Evolutionary conservation across 2,113 vertebrate genomes (phyloP), one percentile per base, ranked within the genome.

Genomic region (Sinocyclocheilus rhinocerous): DNA sequence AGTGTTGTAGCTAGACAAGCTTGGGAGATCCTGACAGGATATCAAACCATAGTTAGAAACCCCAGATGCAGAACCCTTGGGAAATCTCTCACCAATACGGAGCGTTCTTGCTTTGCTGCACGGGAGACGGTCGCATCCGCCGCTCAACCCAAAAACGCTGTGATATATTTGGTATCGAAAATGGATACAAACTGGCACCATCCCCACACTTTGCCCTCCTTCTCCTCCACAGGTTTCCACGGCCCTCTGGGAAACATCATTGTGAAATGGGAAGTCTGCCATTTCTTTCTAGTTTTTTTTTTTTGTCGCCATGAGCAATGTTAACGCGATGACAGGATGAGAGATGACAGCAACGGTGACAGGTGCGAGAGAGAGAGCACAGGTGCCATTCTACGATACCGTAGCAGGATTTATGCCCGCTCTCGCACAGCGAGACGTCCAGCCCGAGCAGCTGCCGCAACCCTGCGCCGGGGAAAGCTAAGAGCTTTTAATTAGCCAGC

Each of bases 401-500:
- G 95, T 94, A 94, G 96, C 93, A 93, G 92, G 97, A 97, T 98
- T 96, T 97, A 97, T 96, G 95, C 95, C 94, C 93, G 95, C 94
- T 93, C 15, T 94, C 87, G 95, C 94, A 89, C 93, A 91, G 85
- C 90, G 89, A 94, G 92, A 93, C 92, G 91, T 90, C 89, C 92
- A 92, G 92, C 88, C 94, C 91, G 94, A 96, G 92, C 97, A 98
- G 95, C 96, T 98, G 97, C 92, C 93, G 89, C 93, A 95, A 92
- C 95, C 96, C 95, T 96, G 96, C 96, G 95, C 93, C 93, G 39
- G 89, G 93, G 96, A 96, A 96, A 97, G 95, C 94, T 97, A 96
- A 97, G 96, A 96, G 96, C 95, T 97, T 97, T 98, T 97, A 98
- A 98, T 99, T 98, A 98, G 95, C 95, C 76, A 95, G 93, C 96